Conservation (phyloP, 2,113 vertebrate genomes). For the Coptodon rendalli region DNA sequence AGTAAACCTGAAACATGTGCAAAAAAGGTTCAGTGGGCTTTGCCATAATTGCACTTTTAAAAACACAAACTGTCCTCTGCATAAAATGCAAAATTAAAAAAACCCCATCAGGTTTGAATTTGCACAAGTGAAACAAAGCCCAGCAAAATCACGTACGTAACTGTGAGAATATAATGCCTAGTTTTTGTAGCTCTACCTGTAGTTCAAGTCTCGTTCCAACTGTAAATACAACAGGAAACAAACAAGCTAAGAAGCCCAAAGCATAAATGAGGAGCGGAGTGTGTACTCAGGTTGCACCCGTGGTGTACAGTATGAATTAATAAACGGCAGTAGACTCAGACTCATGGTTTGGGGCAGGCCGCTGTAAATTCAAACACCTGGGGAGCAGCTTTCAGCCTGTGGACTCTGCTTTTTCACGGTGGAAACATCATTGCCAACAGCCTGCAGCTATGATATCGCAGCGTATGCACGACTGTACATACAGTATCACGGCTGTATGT, state of each 20-base stretch:
- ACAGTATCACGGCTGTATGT: neutral
- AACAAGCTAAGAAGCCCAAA: neutral
- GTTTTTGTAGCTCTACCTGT: neutral
- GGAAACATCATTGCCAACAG: conserved; percentile 24
- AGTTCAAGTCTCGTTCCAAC: neutral
- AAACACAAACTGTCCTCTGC: neutral
- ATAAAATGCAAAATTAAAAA: neutral
- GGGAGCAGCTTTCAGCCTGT: neutral
- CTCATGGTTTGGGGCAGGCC: neutral
- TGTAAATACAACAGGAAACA: neutral
- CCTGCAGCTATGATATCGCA: conserved; percentile 34
- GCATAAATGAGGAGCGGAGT: neutral
- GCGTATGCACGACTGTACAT: neutral
- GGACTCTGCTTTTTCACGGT: neutral
- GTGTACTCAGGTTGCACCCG: neutral
- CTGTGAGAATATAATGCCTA: neutral
- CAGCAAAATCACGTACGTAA: neutral
- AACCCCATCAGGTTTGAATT: neutral
- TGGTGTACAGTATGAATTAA: neutral
- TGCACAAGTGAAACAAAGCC: neutral
- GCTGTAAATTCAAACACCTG: conserved; percentile 10
- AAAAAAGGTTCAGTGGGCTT: neutral
- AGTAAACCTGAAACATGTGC: neutral
- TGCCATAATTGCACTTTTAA: neutral
- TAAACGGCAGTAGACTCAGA: neutral